These are phyloP conservation scores for Myiotriccus ornatus DNA, from an alignment of 2,797 vertebrate species.

Conservation along the genomic window DNA sequence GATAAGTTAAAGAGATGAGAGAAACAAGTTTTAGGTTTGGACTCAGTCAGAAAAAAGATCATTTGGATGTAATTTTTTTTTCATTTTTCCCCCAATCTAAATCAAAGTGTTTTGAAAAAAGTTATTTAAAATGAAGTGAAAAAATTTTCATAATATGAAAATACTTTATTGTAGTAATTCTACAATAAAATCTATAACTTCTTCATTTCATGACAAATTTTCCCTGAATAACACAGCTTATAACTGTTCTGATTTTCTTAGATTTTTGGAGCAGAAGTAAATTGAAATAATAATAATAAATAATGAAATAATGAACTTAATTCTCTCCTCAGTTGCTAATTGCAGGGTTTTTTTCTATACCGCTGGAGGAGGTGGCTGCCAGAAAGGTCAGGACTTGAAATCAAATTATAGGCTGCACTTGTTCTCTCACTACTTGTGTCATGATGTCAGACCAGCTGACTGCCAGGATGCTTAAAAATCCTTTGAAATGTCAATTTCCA, in stretches of 20 bases:
- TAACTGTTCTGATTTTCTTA: background rate
- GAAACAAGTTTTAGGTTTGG: background rate
- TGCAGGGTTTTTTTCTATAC: background rate
- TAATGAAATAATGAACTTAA: fast-evolving
- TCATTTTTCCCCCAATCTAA: background rate
- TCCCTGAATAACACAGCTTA: background rate
- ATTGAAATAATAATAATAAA: background rate
- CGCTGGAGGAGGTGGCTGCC: background rate
- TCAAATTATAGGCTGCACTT: background rate
- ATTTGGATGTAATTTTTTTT: background rate
- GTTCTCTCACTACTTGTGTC: background rate
- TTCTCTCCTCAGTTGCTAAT: background rate
- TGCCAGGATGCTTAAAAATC: background rate
- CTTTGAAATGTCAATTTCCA: background rate
- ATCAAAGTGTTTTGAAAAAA: background rate
- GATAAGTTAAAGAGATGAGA: background rate
- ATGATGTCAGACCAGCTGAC: background rate
- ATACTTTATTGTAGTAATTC: background rate
- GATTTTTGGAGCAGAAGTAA: background rate
- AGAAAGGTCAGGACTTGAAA: background rate
- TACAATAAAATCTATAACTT: background rate
- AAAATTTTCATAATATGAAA: background rate
- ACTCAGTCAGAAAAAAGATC: fast-evolving
- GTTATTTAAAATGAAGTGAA: background rate
- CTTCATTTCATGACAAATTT: background rate